These are phyloP conservation scores for Chironomus striatipennis DNA, from an alignment of 1,140 invertebrate genomes.

Conservation along the genomic window DNA sequence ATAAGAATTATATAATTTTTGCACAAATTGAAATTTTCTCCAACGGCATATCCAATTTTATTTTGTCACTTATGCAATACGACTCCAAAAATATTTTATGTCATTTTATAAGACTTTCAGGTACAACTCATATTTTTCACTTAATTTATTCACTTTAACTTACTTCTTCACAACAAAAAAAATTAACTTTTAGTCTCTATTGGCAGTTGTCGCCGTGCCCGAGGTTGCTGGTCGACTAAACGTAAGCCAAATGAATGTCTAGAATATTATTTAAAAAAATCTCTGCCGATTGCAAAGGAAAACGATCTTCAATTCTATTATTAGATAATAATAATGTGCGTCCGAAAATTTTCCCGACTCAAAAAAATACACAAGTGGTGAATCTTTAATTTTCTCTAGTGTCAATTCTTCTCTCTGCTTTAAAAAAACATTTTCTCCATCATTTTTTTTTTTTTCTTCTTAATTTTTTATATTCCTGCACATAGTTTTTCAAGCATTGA, in stretches of 20 bases:
- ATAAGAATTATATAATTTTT: neutral
- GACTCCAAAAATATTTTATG: neutral
- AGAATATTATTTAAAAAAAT: slow-evolving; percentile 6
- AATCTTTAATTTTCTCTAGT: no score
- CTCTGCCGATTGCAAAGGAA: neutral
- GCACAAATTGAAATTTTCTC: neutral
- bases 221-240: slow-evolving; percentile 17
- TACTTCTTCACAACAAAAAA: slow-evolving; percentile 18
- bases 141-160: neutral
- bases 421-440: no score
- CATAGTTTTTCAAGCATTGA: no score
- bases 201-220: neutral
- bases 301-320: neutral
- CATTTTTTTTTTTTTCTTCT: no score
- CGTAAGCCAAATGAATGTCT: neutral
- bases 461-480: no score
- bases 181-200: neutral
- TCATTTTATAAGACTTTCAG: neutral
- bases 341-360: neutral
- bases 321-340: neutral
- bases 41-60: neutral
- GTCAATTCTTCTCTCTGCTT: no score
- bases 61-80: neutral
- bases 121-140: neutral
- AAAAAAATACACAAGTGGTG: neutral